Percentiles rank a stretch among this genome's conserved stretches.
phyloP scores from a whole-genome alignment of 2,797 vertebrate species.

The Danio aesculapii region DNA sequence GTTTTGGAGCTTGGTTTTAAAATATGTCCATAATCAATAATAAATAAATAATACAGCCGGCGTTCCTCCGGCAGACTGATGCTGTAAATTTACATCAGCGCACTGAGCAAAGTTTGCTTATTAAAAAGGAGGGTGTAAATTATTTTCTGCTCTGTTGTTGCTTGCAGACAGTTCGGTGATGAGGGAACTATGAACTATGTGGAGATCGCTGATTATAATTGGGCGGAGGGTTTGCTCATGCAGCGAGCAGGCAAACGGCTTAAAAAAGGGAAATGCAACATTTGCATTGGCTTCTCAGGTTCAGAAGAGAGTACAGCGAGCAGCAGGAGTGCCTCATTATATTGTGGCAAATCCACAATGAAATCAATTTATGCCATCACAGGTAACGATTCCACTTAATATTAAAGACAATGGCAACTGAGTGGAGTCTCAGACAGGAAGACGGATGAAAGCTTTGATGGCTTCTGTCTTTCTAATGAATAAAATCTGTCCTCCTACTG shows the following conservation, averaged over 20 bases:
- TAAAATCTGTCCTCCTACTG: slow-evolving; percentile 21
- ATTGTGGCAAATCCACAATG: slow-evolving; percentile 26
- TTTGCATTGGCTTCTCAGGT: slow-evolving; percentile 30
- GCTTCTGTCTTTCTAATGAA: slow-evolving; percentile 45
- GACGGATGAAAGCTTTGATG: slow-evolving; percentile 45
- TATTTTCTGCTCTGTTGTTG: slow-evolving; percentile 58
- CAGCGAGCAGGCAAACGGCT: slow-evolving; percentile 48
- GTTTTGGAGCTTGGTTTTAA: slow-evolving; percentile 32
- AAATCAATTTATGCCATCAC: slow-evolving; percentile 41
- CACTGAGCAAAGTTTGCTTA: slow-evolving; percentile 55
- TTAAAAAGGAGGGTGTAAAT: slow-evolving; percentile 58
- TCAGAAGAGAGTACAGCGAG: slow-evolving; percentile 10
- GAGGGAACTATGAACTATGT: slow-evolving; percentile 44
- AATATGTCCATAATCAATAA: slow-evolving; percentile 48
- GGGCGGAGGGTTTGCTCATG: slow-evolving; percentile 50
- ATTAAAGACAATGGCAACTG: slow-evolving; percentile 34
- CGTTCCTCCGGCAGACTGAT: slow-evolving; percentile 40
- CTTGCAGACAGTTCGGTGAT: slow-evolving; percentile 54
- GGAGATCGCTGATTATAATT: slow-evolving; percentile 60
- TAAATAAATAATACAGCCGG: slow-evolving; percentile 16
- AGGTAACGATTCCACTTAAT: slow-evolving; percentile 38
- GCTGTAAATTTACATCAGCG: slow-evolving; percentile 57
- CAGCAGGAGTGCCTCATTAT: slow-evolving; percentile 40
- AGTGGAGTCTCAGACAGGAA: background rate
- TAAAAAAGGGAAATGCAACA: slow-evolving; percentile 29